Base-by-base conservation (phyloP, 1,140 invertebrate genomes). In the Nebria ingens region DNA sequence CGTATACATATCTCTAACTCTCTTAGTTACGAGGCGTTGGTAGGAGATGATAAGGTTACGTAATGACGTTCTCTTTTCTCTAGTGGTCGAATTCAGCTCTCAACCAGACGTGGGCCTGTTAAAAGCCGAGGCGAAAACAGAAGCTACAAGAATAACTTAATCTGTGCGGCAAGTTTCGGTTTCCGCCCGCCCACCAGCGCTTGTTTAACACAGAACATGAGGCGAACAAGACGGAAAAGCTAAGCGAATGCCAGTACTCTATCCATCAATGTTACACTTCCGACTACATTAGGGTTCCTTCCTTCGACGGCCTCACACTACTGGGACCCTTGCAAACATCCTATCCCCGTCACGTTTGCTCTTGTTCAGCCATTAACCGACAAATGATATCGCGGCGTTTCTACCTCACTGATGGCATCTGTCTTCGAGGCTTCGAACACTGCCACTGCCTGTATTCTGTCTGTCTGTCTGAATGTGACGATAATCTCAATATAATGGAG, bases 101-200 rank as follows among this genome's bases (percentile, higher is more conserved):
- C 40, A 45, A 45, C 6, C 40, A n/a, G n/a, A n/a, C 3, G 40
- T 9, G 9, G 3, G 9, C 15, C 17, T 12, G 40, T 45, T 45
- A 45, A 45, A 45, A 45, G 40, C 40, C 40, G 40, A 17, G 6
- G 3, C 9, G 40, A 45, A 45, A 45, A 45, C 40, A 45, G 40
- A 45, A 45, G 40, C 40, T 45, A 45, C 40, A 45, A 45, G 40
- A 45, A 45, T 45, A 45, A 45, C 40, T 45, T 45, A 45, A 45
- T 45, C 40, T 45, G 40, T 45, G 40, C 40, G 15, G 6, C 40
- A 45, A 45, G 17, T 17, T 45, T 45, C 3, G 40, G 40, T 45
- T 45, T 17, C 40, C 9, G 40, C 9, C 40, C 40, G 4, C 40
- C 40, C 40, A 45, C 17, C 40, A 17, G 3, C 6, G 40, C 17